Base-by-base conservation (phyloP, 2,888 invertebrate species). In the Drosophila sordidula region DNA sequence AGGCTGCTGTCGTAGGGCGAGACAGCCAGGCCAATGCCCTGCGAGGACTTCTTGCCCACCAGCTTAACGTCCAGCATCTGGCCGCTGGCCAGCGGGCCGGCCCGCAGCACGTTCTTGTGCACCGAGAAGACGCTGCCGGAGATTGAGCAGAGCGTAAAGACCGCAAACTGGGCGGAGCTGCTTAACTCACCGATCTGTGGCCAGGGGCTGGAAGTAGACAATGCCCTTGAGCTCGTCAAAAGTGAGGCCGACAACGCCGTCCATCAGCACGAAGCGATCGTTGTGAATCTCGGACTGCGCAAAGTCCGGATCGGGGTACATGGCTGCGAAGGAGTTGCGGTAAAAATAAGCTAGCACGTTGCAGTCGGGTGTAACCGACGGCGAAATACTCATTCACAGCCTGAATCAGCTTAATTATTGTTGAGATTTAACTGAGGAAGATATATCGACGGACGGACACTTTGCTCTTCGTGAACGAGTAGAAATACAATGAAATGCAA, bases 261-360 rank as follows among this genome's bases (percentile, higher is more conserved):
- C 95, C 93, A 95, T 94, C 3, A 95, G 90, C 12, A 95, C 94
- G 82, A 95, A 95, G 1, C 92, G 92, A 64, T 94, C 93, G 0
- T 94, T 95, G 8, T 94, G 94, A 68, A 97, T 95, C 92, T 94
- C 94, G 73, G 96, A 95, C 77, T 95, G 95, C 0, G 96, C 95
- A 75, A 95, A 94, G 91, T 97, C 95, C 0, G 97, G 97, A 93
- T 97, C 95, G 0, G 97, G 97, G 91, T 95, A 96, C 97, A 97
- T 97, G 47, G 95, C 94, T 0, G 12, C 2, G 18, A 26, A 36
- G 11, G n/a, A 6, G 18, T 6, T 11, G n/a, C 11, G 3, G 22
- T 22, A 3, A 22, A 22, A 22, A 22, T 3, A 22, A 22, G 22
- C 3, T 3, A 3, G 4, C 1, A 22, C 22, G 2, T 22, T 22